Percentiles rank a stretch among this genome's conserved stretches.
These are phyloP conservation scores for Sebastes cheni DNA, from an alignment of 2,797 vertebrate genomes.

Conservation along the genomic window DNA sequence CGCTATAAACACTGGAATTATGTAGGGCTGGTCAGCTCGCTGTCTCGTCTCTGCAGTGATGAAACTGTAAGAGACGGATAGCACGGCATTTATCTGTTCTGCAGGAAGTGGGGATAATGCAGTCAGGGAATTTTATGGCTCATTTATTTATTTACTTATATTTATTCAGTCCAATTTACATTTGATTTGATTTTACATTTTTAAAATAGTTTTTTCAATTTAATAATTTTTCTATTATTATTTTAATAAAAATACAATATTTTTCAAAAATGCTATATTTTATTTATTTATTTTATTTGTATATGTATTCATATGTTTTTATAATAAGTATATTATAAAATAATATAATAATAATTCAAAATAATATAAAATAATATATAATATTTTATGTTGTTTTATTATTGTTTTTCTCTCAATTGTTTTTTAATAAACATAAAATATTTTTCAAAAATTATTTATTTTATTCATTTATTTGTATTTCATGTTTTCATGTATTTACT, in stretches of 20 bases:
- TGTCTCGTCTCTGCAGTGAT: not conserved
- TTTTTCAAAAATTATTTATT: not conserved
- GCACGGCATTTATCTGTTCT: not conserved
- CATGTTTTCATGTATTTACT: not conserved
- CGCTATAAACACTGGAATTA: constrained; percentile 6
- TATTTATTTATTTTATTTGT: too few relatives aligned
- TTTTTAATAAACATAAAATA: not conserved
- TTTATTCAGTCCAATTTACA: too few relatives aligned
- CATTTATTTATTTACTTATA: too few relatives aligned
- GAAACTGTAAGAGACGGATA: not conserved
- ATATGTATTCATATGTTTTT: too few relatives aligned
- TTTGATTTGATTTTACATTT: too few relatives aligned
- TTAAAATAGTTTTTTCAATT: too few relatives aligned
- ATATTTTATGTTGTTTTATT: too few relatives aligned
- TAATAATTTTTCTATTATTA: not conserved
- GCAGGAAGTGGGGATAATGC: not conserved
- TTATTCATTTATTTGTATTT: not conserved
- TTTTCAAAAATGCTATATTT: too few relatives aligned
- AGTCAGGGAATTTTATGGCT: not conserved
- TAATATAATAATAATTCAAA: too few relatives aligned
- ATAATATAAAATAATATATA: too few relatives aligned
- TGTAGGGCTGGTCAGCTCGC: constrained; percentile 15
- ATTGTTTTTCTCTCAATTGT: not conserved
- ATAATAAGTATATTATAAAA: too few relatives aligned
- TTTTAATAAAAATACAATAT: too few relatives aligned